Evolutionary conservation across 2,797 vertebrate species (phyloP).

Genomic region (Onychomys arenicola): DNA sequence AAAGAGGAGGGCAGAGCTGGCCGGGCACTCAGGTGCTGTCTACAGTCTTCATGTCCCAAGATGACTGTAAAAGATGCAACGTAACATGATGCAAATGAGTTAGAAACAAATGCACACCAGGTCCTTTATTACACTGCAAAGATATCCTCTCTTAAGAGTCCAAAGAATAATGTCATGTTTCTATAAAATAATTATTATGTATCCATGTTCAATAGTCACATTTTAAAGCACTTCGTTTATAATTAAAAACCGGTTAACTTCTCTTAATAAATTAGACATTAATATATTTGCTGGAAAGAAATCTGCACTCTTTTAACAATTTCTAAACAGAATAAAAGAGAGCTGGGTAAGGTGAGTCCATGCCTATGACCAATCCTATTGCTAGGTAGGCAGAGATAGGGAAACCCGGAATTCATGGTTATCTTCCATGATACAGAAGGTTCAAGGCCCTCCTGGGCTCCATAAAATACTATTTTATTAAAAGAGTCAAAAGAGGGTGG

Average conservation of each 20-base stretch:
- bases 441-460: not conserved
- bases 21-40: not conserved
- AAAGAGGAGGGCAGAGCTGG: not conserved
- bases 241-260: not conserved
- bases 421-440: not conserved
- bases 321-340: not conserved
- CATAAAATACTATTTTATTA: not conserved
- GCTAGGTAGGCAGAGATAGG: not conserved
- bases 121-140: constrained; percentile 12
- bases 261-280: not conserved
- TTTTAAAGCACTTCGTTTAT: constrained; percentile 28
- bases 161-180: constrained; percentile 9
- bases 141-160: not conserved
- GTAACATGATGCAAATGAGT: not conserved
- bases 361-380: not conserved
- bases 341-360: not conserved
- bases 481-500: not conserved
- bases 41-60: not conserved
- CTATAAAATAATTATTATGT: constrained; percentile 34
- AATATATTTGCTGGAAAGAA: constrained; percentile 41
- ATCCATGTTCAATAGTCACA: not conserved
- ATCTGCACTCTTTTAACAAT: constrained; percentile 24
- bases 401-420: not conserved
- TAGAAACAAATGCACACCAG: not conserved
- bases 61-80: not conserved